These are phyloP conservation scores for Sphaerodactylus townsendi DNA, from an alignment of 2,113 vertebrate species.

Conservation along the genomic window DNA sequence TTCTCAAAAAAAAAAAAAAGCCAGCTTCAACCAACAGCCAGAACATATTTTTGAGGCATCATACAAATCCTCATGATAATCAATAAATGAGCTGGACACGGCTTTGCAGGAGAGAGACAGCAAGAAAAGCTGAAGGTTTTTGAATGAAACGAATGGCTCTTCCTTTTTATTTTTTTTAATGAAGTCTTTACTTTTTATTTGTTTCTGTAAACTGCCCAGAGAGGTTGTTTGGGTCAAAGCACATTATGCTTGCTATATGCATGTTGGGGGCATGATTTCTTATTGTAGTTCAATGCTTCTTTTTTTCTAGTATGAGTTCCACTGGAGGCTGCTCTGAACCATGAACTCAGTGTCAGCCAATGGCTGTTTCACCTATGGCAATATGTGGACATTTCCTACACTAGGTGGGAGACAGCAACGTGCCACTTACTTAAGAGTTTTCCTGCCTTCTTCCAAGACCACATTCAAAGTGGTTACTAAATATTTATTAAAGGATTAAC, in stretches of 20 bases:
- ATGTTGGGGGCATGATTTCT: too few relatives aligned
- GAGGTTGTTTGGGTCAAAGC: neutral
- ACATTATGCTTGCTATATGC: too few relatives aligned
- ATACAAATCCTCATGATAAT: neutral
- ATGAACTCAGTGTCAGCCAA: too few relatives aligned
- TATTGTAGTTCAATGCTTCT: neutral
- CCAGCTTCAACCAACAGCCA: slow-evolving; percentile 3
- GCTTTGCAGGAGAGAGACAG: neutral
- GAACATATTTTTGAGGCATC: neutral
- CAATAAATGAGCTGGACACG: neutral
- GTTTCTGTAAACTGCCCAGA: neutral
- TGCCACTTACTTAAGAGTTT: neutral
- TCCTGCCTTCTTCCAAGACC: too few relatives aligned
- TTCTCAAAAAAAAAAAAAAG: slow-evolving; percentile 2
- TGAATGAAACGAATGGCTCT: neutral
- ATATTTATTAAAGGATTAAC: too few relatives aligned
- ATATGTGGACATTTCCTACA: neutral
- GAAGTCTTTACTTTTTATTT: neutral
- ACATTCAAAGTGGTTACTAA: too few relatives aligned
- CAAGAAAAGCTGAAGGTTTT: neutral
- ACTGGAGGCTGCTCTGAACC: neutral
- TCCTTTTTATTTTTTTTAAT: too few relatives aligned
- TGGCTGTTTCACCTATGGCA: neutral
- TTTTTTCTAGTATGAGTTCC: neutral
- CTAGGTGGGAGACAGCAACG: neutral